Conservation (phyloP, 2,888 invertebrate species). For the Pollenia amentaria region DNA sequence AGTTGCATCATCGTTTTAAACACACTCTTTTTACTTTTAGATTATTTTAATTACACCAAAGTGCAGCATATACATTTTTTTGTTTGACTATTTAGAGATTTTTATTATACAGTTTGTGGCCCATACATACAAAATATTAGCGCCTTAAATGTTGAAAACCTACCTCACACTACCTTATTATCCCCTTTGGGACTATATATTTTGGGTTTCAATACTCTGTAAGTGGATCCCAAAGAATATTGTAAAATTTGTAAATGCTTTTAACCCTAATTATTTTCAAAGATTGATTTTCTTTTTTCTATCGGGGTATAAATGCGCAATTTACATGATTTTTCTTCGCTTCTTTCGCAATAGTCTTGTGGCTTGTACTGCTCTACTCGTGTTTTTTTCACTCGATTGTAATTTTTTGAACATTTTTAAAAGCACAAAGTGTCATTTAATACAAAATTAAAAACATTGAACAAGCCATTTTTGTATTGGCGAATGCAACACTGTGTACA, state of each 20-base stretch:
- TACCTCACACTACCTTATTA: conserved; percentile 60
- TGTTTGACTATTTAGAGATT: conserved; percentile 41
- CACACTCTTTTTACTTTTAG: conserved; percentile 42
- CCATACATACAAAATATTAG: conserved; percentile 52
- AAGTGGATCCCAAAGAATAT: conserved; percentile 57
- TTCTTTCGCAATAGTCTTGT: conserved; percentile 74
- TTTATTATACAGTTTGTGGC: conserved; percentile 50
- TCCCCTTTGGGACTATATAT: conserved; percentile 34
- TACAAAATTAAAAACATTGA: conserved; percentile 60
- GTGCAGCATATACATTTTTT: conserved; percentile 39
- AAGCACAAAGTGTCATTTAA: conserved; percentile 71
- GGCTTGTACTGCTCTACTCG: conserved; percentile 74
- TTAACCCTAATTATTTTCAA: conserved; percentile 62
- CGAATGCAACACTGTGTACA: conserved; percentile 61
- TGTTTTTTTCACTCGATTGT: conserved; percentile 73
- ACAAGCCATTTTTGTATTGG: conserved; percentile 59
- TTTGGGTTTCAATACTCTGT: conserved; percentile 50
- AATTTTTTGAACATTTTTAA: conserved; percentile 74
- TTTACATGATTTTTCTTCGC: conserved; percentile 73
- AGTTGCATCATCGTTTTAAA: conserved; percentile 68
- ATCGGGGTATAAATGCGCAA: conserved; percentile 72
- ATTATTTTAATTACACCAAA: conserved; percentile 41
- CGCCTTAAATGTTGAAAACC: conserved; percentile 61
- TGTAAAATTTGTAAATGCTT: conserved; percentile 62
- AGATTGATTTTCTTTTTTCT: conserved; percentile 69